Conservation (phyloP, 2,113 vertebrate genomes). For the Phylloscopus trochiloides region DNA sequence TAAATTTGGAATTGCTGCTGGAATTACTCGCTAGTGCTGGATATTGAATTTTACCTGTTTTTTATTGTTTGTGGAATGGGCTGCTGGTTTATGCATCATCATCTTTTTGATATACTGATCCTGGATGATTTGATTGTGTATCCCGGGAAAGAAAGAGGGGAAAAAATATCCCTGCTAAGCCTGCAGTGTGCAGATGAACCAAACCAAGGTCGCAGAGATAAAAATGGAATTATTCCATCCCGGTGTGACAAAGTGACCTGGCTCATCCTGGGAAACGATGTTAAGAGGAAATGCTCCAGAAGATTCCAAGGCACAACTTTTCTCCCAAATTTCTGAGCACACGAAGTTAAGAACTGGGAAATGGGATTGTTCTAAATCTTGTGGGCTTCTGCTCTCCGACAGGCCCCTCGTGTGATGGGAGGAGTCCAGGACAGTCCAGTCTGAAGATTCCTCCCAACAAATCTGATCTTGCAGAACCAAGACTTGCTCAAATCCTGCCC, state of each 20-base stretch:
- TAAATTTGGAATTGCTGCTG: conserved; percentile 47
- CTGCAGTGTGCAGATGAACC: background rate
- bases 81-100: conserved; percentile 21
- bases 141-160: background rate
- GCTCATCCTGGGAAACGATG: background rate
- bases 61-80: conserved; percentile 34
- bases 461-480: background rate
- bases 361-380: background rate
- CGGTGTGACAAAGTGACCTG: background rate
- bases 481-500: background rate
- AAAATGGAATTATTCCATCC: background rate
- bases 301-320: background rate
- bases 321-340: background rate
- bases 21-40: conserved; percentile 5
- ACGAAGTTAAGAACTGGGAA: background rate
- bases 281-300: background rate
- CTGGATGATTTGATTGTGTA: background rate
- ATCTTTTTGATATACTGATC: conserved; percentile 11
- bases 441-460: background rate
- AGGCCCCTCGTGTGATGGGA: accelerated
- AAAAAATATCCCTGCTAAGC: background rate
- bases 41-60: conserved; percentile 51
- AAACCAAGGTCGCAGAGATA: background rate
- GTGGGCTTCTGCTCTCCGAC: background rate
- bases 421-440: background rate